These are phyloP conservation scores for Triplophysa rosa DNA, from an alignment of 2,113 vertebrate genomes.

Conservation along the genomic window DNA sequence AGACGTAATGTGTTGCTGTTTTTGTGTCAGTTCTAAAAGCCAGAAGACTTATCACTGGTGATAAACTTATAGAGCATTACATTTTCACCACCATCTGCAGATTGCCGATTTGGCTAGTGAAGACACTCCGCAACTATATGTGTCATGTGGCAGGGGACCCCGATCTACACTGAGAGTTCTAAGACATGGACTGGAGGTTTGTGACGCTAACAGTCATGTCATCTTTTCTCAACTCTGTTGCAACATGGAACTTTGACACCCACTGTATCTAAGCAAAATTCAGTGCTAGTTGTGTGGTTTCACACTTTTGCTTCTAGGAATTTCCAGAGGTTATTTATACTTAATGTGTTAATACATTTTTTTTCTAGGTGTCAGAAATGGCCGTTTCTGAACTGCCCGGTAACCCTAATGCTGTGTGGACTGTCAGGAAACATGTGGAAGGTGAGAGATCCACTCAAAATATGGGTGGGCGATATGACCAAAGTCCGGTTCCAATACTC, in stretches of 20 bases:
- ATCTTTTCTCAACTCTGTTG: background rate
- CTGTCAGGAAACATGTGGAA: constrained; percentile 94
- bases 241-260: constrained; percentile 49
- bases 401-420: constrained; percentile 99
- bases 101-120: constrained; percentile 98
- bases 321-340: background rate
- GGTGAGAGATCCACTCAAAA: constrained; percentile 69
- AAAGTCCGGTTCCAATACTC: too few relatives aligned
- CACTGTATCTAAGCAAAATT: background rate
- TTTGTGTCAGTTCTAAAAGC: background rate
- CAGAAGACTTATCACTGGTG: background rate
- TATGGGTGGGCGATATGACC: too few relatives aligned
- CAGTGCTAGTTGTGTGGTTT: background rate
- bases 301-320: background rate
- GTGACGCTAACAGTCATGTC: background rate
- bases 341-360: background rate
- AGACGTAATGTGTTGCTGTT: too few relatives aligned
- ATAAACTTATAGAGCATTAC: background rate
- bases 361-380: constrained; percentile 93
- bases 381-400: constrained; percentile 97
- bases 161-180: constrained; percentile 91
- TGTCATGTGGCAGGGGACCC: constrained; percentile 91
- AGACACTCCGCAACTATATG: constrained; percentile 95
- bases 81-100: constrained; percentile 61
- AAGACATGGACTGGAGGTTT: constrained; percentile 94